Conservation (phyloP, 1,140 invertebrate genomes). For the Lasioglossum albipes region DNA sequence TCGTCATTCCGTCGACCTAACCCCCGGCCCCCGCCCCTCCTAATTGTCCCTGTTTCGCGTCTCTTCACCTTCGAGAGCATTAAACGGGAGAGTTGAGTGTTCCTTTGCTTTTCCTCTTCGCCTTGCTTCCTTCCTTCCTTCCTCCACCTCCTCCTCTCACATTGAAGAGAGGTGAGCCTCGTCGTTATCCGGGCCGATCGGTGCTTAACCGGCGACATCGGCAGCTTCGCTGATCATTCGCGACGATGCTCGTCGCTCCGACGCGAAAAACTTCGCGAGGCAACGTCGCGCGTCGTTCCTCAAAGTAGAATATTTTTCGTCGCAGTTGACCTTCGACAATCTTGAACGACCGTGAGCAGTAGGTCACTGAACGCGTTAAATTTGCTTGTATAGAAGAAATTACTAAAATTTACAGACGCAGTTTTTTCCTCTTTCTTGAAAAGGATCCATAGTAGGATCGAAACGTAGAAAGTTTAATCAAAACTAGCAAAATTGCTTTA, state of each 20-base stretch:
- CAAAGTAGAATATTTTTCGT: no score
- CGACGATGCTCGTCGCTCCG: not conserved
- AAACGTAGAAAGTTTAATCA: no score
- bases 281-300: no score
- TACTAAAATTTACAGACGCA: no score
- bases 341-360: no score
- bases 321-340: no score
- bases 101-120: not conserved
- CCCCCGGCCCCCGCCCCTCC: slow-evolving; percentile 5
- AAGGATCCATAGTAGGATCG: no score
- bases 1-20: slow-evolving; percentile 46
- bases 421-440: no score
- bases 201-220: slow-evolving; percentile 3
- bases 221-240: no score
- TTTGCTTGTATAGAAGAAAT: no score
- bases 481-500: no score
- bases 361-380: no score
- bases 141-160: not conserved
- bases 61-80: slow-evolving; percentile 45
- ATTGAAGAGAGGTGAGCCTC: not conserved
- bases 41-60: slow-evolving; percentile 57
- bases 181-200: slow-evolving; percentile 15
- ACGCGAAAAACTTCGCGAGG: not conserved
- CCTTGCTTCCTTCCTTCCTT: not conserved
- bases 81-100: slow-evolving; percentile 5